phyloP scores from a whole-genome alignment of 2,797 vertebrate species.

The Phrynocephalus guinanensis region DNA sequence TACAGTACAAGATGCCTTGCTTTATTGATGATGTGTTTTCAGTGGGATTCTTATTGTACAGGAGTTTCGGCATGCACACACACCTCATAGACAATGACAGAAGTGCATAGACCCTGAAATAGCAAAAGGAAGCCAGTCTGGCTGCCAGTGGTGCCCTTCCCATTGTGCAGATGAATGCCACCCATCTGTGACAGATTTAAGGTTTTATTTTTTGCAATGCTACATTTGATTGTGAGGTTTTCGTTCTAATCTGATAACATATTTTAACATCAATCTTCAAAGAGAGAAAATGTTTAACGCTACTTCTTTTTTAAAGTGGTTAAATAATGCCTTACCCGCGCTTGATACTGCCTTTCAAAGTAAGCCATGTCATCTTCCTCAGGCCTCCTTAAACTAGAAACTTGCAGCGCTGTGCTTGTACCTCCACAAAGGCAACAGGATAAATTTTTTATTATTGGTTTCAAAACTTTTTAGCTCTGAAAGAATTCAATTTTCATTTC shows the following conservation, averaged over 20 bases:
- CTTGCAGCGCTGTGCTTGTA: constrained; percentile 57
- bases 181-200: not conserved
- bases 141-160: not conserved
- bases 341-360: constrained; percentile 82
- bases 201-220: not conserved
- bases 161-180: too few relatives aligned
- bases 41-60: too few relatives aligned
- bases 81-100: too few relatives aligned
- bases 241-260: not conserved
- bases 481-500: constrained; percentile 28
- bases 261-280: not conserved
- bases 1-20: too few relatives aligned
- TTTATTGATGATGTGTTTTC: too few relatives aligned
- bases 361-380: constrained; percentile 81
- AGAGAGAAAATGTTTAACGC: constrained; percentile 1
- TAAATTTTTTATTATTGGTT: not conserved
- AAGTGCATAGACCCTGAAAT: too few relatives aligned
- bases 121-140: not conserved
- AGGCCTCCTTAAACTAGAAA: constrained; percentile 65
- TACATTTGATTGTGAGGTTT: constrained; percentile 13
- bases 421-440: constrained; percentile 56
- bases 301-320: constrained; percentile 48
- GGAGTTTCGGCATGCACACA: too few relatives aligned
- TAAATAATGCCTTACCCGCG: constrained; percentile 71
- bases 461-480: not conserved